phyloP scores from a whole-genome alignment of 2,797 vertebrate genomes.

The Bovichtus variegatus region DNA sequence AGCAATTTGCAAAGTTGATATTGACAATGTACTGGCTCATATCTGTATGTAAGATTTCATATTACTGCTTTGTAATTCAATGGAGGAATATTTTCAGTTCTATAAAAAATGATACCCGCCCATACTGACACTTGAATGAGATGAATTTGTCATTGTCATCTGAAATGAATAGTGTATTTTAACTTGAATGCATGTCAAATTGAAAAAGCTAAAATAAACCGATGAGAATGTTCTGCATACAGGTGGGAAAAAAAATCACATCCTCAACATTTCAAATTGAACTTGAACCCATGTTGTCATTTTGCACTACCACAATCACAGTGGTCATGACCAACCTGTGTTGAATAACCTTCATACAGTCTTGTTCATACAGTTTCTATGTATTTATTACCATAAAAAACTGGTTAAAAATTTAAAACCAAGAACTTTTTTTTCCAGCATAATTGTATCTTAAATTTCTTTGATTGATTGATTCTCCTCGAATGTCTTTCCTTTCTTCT shows the following conservation, averaged over 20 bases:
- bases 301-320: background rate
- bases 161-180: background rate
- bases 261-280: no score
- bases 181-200: background rate
- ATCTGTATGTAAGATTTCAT: background rate
- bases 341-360: background rate
- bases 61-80: background rate
- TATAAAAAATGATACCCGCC: background rate
- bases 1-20: no score
- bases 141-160: background rate
- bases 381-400: background rate
- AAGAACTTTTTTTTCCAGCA: slow-evolving; percentile 1
- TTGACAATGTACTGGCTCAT: background rate
- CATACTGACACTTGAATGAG: background rate
- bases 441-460: background rate
- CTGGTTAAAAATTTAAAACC: background rate
- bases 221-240: background rate
- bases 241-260: background rate
- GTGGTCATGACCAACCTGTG: background rate
- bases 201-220: background rate
- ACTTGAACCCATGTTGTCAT: background rate
- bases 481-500: slow-evolving; percentile 23
- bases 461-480: slow-evolving; percentile 33
- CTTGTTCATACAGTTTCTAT: background rate
- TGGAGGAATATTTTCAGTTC: background rate